Percentiles rank a stretch among this genome's conserved stretches.
phyloP scores from a whole-genome alignment of 2,888 invertebrate genomes.

The Patella ulyssiponensis region DNA sequence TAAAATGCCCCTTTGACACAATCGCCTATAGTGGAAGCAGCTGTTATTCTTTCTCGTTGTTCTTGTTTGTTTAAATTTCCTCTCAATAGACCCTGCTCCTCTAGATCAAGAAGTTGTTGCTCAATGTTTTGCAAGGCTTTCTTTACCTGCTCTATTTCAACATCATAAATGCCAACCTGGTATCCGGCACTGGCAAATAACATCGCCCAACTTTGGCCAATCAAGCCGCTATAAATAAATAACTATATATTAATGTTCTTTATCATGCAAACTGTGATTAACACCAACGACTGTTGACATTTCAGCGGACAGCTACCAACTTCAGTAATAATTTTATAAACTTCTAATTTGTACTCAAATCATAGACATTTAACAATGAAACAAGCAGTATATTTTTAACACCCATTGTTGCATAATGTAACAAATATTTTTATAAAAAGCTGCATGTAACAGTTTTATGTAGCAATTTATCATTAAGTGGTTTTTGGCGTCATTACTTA shows the following conservation, averaged over 20 bases:
- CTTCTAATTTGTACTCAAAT: too few species aligned
- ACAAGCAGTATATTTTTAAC: too few species aligned
- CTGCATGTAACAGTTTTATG: too few species aligned
- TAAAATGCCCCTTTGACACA: constrained; percentile 84
- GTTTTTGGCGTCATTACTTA: too few species aligned
- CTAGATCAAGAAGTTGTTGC: constrained; percentile 75
- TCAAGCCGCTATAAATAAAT: constrained; percentile 82
- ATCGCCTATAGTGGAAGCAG: constrained; percentile 80
- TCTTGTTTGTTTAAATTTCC: constrained; percentile 82
- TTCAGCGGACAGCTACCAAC: too few species aligned
- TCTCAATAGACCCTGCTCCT: constrained; percentile 78
- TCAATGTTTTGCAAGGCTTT: constrained; percentile 80
- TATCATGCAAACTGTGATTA: too few species aligned
- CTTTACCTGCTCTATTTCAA: constrained; percentile 52
- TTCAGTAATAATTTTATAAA: too few species aligned
- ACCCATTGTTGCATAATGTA: too few species aligned
- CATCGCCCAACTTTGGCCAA: constrained; percentile 98
- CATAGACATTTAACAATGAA: too few species aligned
- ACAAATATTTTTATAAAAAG: too few species aligned
- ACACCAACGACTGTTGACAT: too few species aligned
- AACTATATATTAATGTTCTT: background rate
- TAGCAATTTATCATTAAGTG: too few species aligned
- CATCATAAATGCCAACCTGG: constrained; percentile 87
- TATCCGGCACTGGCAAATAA: constrained; percentile 93
- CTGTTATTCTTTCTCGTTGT: constrained; percentile 85